Base-by-base conservation (phyloP, 2,888 invertebrate species). In the Crepidodera aurea region DNA sequence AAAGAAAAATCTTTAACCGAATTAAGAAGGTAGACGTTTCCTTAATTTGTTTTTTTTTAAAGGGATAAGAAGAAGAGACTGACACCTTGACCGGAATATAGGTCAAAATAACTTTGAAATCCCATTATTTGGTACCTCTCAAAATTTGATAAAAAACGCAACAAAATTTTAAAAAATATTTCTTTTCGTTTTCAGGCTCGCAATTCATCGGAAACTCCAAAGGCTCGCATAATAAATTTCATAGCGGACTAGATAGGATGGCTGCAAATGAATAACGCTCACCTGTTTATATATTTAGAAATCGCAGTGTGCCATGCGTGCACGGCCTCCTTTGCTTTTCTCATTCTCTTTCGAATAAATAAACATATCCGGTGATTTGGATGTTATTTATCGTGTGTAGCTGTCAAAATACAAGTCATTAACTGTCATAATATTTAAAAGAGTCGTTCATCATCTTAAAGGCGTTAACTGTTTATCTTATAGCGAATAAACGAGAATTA, bases 291-390 rank as follows among this genome's bases (percentile, higher is more conserved):
- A 73, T 72, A 75, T 75, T 75, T 75, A 75, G 75, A 75, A 74
- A 75, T 75, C 71, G 71, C 72, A 67, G 71, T 67, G 60, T 69
- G 66, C 69, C 70, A 67, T 71, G 70, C 69, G 62, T 70, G 65
- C 64, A 57, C 58, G 62, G 42, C 42, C 53, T 48, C 58, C 44
- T 60, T 61, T 51, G 39, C 68, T 66, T 69, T 69, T 71, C 72
- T 66, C 65, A 42, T 42, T 44, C 44, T 44, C 44, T 44, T 46
- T 29, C 29, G 65, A 69, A 73, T 72, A 72, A 72, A 73, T 71
- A 71, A 71, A 71, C 74, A 69, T 75, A 75, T 75, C 76, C 76
- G 75, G 76, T 68, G 74, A 75, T 75, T 73, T 68, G 66, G 69
- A 63, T 65, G 55, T 75, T 76, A 74, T 76, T 76, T 76, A 75